phyloP scores from a whole-genome alignment of 1,140 invertebrate species.

The Wasmannia auropunctata region DNA sequence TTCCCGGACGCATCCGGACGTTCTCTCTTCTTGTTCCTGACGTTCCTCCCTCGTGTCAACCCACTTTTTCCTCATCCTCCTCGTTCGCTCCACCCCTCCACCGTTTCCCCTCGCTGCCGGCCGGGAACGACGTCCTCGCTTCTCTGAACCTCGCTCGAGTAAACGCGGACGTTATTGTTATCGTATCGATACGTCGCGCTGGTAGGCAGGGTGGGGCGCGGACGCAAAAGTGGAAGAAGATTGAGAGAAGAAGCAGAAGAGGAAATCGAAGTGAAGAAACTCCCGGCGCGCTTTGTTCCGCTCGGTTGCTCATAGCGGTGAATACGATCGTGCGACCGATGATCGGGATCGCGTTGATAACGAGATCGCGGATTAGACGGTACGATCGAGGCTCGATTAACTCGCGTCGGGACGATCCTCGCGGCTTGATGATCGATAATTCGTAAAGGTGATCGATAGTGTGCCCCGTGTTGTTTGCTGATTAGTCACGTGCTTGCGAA shows the following conservation, averaged over 20 bases:
- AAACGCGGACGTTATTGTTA: conserved; percentile 54
- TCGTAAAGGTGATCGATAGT: conserved; percentile 48
- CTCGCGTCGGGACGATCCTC: conserved; percentile 4
- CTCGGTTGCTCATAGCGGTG: conserved; percentile 46
- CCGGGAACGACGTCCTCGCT: conserved; percentile 31
- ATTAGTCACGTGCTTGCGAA: conserved; percentile 49
- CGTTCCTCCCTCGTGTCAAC: conserved; percentile 58
- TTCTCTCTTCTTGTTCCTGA: conserved; percentile 37
- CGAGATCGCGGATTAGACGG: conserved; percentile 30
- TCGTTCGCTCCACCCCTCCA: not conserved
- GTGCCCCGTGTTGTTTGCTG: conserved; percentile 14
- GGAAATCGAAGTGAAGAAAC: conserved; percentile 58
- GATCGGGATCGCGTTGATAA: conserved; percentile 51
- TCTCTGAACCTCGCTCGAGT: conserved; percentile 30
- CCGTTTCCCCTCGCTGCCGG: not conserved
- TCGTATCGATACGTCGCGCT: conserved; percentile 53
- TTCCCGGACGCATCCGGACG: conserved; percentile 15
- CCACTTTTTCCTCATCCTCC: conserved; percentile 7
- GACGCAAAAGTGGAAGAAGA: conserved; percentile 41
- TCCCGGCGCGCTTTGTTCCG: conserved; percentile 50
- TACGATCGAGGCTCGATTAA: conserved; percentile 34
- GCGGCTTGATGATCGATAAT: conserved; percentile 40
- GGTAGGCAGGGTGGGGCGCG: conserved; percentile 32
- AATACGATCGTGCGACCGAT: conserved; percentile 44
- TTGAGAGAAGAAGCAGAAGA: conserved; percentile 52